Base-by-base conservation (phyloP, 2,888 invertebrate species). In the Thecophora atra region DNA sequence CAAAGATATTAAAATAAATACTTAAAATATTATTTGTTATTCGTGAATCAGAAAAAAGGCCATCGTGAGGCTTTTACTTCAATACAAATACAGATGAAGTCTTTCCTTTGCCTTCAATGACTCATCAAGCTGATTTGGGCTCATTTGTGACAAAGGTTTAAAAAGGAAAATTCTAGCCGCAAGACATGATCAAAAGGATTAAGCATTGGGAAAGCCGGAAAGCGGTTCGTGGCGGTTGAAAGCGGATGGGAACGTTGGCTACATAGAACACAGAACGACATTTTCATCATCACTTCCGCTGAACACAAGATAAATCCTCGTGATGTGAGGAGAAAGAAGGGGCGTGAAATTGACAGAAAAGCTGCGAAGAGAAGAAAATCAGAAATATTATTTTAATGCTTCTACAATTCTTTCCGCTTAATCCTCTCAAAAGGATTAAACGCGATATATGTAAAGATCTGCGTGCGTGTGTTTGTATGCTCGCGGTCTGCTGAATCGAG, bases 391-490 rank as follows among this genome's bases (percentile, higher is more conserved):
- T 52, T 17, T 52, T 52, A 17, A 52, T 52, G 11, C n/a, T 13
- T 7, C 52, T 52, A n/a, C n/a, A 52, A 17, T 52, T 52, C n/a
- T 52, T 52, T 52, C n/a, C 6, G 8, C 5, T 52, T n/a, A n/a
- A n/a, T n/a, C n/a, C n/a, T n/a, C 5, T 17, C 11, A 52, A 52
- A n/a, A 52, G 52, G 52, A 52, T 52, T 52, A 52, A 52, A 52
- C n/a, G n/a, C 52, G n/a, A 52, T 52, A 17, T 52, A n/a, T 52
- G 8, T 52, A n/a, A 17, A n/a, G 6, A n/a, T 52, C 15, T 52
- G 52, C n/a, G 52, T 52, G 52, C n/a, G 52, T 52, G 52, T 52
- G 52, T 52, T 11, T 52, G 52, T 13, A n/a, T 52, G 52, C n/a
- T 5, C n/a, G 52, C n/a, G n/a, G n/a, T n/a, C n/a, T n/a, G n/a